Evolutionary conservation across 2,888 invertebrate species (phyloP).

Genomic region (Lathronympha strigana): DNA sequence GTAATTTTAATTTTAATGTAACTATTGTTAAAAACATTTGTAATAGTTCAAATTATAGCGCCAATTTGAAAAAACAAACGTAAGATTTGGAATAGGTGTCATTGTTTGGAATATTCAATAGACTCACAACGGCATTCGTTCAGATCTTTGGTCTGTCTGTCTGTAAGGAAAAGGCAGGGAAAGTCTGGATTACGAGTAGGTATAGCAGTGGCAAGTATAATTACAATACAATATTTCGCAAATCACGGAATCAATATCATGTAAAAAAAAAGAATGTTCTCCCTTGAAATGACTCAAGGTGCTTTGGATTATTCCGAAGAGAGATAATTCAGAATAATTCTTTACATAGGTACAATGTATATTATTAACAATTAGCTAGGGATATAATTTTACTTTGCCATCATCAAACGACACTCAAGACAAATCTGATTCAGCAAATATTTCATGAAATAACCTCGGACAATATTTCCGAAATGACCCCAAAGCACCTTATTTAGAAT

Average conservation of each 20-base stretch:
- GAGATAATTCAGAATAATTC: not conserved
- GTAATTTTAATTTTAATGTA: too few species aligned
- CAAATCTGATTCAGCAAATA: too few species aligned
- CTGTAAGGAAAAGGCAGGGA: constrained; percentile 28
- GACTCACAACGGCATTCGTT: not conserved
- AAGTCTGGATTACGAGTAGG: not conserved
- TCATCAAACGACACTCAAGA: too few species aligned
- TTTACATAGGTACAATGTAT: not conserved
- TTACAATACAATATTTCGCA: not conserved
- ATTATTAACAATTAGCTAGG: too few species aligned
- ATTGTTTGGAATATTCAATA: not conserved
- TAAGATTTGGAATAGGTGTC: not conserved
- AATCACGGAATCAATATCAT: not conserved
- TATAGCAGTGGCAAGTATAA: not conserved
- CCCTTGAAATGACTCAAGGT: not conserved
- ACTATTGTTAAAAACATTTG: too few species aligned
- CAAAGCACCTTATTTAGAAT: not conserved
- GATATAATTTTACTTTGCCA: too few species aligned
- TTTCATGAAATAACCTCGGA: not conserved
- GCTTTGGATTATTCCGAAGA: not conserved
- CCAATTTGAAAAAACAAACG: too few species aligned
- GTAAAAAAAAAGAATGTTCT: constrained; percentile 3
- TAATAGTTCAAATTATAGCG: too few species aligned
- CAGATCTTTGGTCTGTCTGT: constrained; percentile 36
- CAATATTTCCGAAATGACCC: not conserved